Evolutionary conservation across 2,888 invertebrate genomes (phyloP), one percentile per base, ranked within the genome.

Genomic region (Perdita meconis): DNA sequence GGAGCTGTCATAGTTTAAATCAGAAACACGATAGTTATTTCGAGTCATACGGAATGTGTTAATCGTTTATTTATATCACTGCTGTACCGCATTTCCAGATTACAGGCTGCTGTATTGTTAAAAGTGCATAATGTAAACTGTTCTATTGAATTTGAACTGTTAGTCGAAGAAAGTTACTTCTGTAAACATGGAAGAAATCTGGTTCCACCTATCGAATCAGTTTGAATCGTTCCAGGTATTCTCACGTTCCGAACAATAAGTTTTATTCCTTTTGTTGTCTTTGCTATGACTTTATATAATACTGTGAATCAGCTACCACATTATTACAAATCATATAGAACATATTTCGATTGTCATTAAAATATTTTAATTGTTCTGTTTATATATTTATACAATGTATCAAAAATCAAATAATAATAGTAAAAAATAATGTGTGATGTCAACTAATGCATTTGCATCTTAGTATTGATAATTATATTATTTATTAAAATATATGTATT

Each of bases 61-160:
- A 89, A 91, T 87, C 87, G 84, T 88, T 90, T 92, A 92, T 92
- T 92, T 92, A 89, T 92, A 92, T 85, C 89, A 79, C 79, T 76
- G 60, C 78, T 79, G 87, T 86, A 81, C 86, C 83, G 86, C 85
- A 88, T 88, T 86, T 89, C 84, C 86, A 85, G 84, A 78, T 84
- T 79, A 80, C 47, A 78, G 63, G 70, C 55, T 64, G 59, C 55
- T 80, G 64, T 16, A 60, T 76, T 74, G 50, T 56, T 19, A 59
- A 76, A 55, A 66, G 56, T 75, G 12, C 30, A 38, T n/a, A 40
- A 53, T 44, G 38, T 50, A 69, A 80, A 71, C 78, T 74, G 75
- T 53, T 72, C 24, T 22, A 22, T 61, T 78, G 59, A 59, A 60
- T 65, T 61, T 2, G 0, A 36, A 38, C 34, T 30, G 8, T 57